A percentile compares a stretch with the other conserved stretches of the same genome.
These are phyloP conservation scores for Dryomyza anilis DNA, from an alignment of 2,888 invertebrate genomes.

Conservation along the genomic window DNA sequence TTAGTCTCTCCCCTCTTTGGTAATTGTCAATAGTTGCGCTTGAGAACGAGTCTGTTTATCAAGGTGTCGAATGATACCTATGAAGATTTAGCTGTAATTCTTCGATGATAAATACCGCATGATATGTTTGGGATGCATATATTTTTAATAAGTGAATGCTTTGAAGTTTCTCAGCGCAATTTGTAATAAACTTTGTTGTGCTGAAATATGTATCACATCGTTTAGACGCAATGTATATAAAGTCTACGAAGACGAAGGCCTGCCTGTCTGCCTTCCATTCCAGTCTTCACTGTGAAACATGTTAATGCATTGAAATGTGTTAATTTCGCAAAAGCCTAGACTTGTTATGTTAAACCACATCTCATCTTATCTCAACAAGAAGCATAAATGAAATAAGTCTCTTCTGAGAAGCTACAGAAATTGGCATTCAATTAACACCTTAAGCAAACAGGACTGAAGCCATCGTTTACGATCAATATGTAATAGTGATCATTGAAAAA, in stretches of 20 bases:
- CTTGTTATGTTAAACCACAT: too few species aligned
- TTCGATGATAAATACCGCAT: too few species aligned
- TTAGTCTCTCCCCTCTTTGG: background rate
- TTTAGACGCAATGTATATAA: background rate
- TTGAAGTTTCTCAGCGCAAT: too few species aligned
- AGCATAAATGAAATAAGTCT: too few species aligned
- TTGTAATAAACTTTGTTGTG: too few species aligned
- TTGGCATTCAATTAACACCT: background rate
- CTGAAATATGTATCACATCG: too few species aligned
- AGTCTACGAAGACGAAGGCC: background rate
- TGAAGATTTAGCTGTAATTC: too few species aligned
- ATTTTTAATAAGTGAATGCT: too few species aligned
- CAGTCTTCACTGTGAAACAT: background rate
- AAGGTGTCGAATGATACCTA: slow-evolving; percentile 20
- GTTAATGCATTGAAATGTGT: slow-evolving; percentile 27
- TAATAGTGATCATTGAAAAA: background rate
- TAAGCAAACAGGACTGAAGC: background rate
- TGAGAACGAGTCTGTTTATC: background rate
- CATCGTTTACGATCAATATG: too few species aligned
- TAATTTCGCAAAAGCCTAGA: slow-evolving; percentile 29
- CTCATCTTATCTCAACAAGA: too few species aligned
- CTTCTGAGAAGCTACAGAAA: too few species aligned
- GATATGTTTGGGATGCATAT: too few species aligned
- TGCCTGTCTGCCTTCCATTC: background rate
- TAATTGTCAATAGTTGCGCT: background rate